These are phyloP conservation scores for Drosophila persimilis DNA, from an alignment of 1,140 invertebrate genomes.

Conservation along the genomic window DNA sequence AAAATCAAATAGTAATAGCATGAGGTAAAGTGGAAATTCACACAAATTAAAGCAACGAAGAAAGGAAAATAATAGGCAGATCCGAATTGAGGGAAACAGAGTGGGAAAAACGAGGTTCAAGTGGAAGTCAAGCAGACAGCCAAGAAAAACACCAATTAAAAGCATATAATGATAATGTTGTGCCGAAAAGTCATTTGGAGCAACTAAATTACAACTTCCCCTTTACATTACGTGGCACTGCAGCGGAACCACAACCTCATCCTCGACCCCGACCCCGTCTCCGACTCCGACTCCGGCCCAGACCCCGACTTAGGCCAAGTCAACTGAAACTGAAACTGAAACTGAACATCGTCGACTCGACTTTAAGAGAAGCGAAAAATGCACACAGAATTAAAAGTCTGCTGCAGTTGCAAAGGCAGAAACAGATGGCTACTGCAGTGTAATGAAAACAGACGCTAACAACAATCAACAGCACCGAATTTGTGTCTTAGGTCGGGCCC, in stretches of 20 bases:
- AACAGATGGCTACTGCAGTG: slow-evolving; percentile 74
- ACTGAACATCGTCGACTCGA: slow-evolving; percentile 13
- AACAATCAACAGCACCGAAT: slow-evolving; percentile 26
- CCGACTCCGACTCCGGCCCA: background rate
- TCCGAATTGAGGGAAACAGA: background rate
- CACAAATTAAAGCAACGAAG: slow-evolving; percentile 63
- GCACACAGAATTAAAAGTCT: slow-evolving; percentile 75
- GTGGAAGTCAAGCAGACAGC: slow-evolving; percentile 40
- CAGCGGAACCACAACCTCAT: slow-evolving; percentile 46
- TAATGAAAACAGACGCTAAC: slow-evolving; percentile 71
- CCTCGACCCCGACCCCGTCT: too few relatives aligned
- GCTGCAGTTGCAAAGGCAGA: slow-evolving; percentile 59
- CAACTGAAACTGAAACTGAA: background rate
- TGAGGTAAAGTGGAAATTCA: slow-evolving; percentile 56
- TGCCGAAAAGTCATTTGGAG: slow-evolving; percentile 79
- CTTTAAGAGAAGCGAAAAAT: slow-evolving; percentile 51
- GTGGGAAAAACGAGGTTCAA: background rate
- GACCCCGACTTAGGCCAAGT: background rate
- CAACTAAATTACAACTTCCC: slow-evolving; percentile 81
- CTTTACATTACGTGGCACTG: slow-evolving; percentile 72
- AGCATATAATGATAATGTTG: slow-evolving; percentile 79
- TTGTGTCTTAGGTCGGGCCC: slow-evolving; percentile 43
- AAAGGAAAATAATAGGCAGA: slow-evolving; percentile 28
- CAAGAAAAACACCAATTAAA: slow-evolving; percentile 78
- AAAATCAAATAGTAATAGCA: slow-evolving; percentile 10